Conservation (phyloP, 2,888 invertebrate genomes). For the Cephus sareptanus region DNA sequence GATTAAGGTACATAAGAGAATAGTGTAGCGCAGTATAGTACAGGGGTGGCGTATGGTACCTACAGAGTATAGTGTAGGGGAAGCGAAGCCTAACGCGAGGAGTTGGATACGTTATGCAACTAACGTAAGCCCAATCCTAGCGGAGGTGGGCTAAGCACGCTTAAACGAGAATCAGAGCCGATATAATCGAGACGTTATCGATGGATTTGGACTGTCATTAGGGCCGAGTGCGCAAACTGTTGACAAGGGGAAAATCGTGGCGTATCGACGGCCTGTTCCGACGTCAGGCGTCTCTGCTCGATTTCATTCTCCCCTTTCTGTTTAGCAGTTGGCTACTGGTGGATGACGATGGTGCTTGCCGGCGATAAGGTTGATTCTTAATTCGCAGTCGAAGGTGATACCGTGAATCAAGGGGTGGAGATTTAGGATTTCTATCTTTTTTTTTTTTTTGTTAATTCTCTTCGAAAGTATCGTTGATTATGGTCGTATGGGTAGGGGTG, state of each 20-base stretch:
- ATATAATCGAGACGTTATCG: constrained; percentile 52
- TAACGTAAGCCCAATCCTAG: constrained; percentile 22
- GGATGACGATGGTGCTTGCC: background rate
- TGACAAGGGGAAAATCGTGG: constrained; percentile 30
- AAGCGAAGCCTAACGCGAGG: constrained; percentile 28
- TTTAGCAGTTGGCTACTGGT: background rate
- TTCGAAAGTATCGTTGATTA: background rate
- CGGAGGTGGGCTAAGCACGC: constrained; percentile 34
- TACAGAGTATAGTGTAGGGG: constrained; percentile 25
- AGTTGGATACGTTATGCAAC: constrained; percentile 38
- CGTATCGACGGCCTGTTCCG: constrained; percentile 5
- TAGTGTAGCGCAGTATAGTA: background rate
- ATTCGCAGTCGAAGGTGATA: background rate
- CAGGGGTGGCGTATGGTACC: background rate
- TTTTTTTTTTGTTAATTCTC: background rate
- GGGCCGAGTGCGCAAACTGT: constrained; percentile 34
- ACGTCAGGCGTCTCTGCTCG: constrained; percentile 3
- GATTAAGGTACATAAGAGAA: background rate
- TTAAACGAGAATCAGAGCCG: constrained; percentile 36
- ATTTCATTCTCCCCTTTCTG: background rate
- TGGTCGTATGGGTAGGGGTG: background rate
- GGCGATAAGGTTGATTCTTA: background rate
- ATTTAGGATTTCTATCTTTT: background rate
- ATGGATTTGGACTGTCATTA: constrained; percentile 47
- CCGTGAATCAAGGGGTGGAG: background rate